Conservation (phyloP, 2,888 invertebrate species). For the Cheilosia scutellata region DNA sequence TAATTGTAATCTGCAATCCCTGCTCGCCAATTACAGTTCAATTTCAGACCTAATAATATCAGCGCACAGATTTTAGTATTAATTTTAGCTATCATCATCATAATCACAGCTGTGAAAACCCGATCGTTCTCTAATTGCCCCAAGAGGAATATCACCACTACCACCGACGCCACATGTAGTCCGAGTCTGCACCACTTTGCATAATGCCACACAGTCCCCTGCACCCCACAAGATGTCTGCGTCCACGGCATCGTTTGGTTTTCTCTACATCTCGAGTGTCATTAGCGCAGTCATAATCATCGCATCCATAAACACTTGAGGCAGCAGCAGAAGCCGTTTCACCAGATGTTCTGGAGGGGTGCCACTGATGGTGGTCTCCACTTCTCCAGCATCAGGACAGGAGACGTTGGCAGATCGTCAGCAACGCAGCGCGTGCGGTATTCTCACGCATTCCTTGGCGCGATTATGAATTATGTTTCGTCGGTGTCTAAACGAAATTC, state of each 20-base stretch:
- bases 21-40: neutral
- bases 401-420: constrained; percentile 40
- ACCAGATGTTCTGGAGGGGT: constrained; percentile 62
- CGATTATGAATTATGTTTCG: constrained; percentile 66
- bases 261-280: constrained; percentile 42
- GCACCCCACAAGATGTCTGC: constrained; percentile 5
- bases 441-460: constrained; percentile 66
- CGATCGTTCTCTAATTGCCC: constrained; percentile 52
- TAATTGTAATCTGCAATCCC: neutral
- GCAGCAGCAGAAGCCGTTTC: constrained; percentile 21
- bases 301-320: constrained; percentile 66
- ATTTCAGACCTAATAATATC: constrained; percentile 12
- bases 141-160: constrained; percentile 1
- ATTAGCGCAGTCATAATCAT: constrained; percentile 73
- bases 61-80: constrained; percentile 39
- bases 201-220: neutral
- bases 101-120: constrained; percentile 25
- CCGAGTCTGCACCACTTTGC: constrained; percentile 51
- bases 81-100: constrained; percentile 42
- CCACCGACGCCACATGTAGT: constrained; percentile 35
- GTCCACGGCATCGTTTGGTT: constrained; percentile 26
- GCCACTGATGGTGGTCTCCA: constrained; percentile 55
- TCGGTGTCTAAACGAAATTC: constrained; percentile 59
- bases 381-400: constrained; percentile 46
- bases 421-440: constrained; percentile 63